These are phyloP conservation scores for Suncus etruscus DNA, from an alignment of 2,113 vertebrate genomes.

Conservation along the genomic window DNA sequence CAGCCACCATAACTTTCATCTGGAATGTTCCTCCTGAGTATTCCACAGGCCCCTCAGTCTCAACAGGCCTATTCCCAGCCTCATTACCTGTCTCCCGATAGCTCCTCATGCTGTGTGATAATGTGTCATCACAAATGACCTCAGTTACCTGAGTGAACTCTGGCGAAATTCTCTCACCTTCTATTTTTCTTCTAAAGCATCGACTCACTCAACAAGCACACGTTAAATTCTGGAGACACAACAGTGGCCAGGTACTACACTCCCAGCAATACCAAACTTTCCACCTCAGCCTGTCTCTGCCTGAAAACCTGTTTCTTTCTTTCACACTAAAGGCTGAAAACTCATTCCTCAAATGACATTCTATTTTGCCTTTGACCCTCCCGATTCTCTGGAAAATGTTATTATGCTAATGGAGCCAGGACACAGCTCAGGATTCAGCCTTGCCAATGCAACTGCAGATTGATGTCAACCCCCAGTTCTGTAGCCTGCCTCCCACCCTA, in stretches of 20 bases:
- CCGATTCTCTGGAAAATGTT: background rate
- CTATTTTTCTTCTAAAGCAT: background rate
- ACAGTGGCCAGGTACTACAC: background rate
- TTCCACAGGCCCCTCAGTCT: background rate
- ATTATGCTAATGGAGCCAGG: too few relatives aligned
- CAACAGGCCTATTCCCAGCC: background rate
- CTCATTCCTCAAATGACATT: background rate
- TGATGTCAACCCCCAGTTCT: too few relatives aligned
- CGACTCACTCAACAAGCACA: background rate
- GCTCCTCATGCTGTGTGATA: background rate
- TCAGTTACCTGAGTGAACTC: background rate
- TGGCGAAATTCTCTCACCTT: background rate
- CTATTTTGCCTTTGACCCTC: background rate
- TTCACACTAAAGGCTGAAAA: fast-evolving
- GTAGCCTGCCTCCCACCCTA: too few relatives aligned
- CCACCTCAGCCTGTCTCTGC: background rate
- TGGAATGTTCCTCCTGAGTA: background rate
- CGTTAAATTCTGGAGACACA: background rate
- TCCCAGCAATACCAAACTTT: background rate
- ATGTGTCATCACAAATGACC: background rate
- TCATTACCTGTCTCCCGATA: too few relatives aligned
- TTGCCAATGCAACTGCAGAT: too few relatives aligned
- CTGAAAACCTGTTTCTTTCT: background rate
- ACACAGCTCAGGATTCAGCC: too few relatives aligned
- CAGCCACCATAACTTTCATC: background rate